Conservation (phyloP, 53 echinoderm and acorn worm species). For the Henricia sp. region DNA sequence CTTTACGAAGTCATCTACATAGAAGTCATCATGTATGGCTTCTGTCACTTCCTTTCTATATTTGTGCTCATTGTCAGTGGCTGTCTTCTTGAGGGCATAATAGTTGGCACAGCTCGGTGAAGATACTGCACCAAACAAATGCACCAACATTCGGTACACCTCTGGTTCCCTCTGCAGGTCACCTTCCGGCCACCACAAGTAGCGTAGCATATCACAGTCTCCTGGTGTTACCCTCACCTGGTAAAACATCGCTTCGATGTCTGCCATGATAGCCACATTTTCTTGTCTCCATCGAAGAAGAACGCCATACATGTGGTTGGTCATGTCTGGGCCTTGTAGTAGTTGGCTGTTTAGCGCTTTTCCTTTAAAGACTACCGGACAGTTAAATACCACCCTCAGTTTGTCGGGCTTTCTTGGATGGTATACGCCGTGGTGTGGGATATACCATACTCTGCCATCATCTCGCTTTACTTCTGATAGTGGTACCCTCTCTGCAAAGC, state of each 20-base stretch:
- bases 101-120: too few relatives aligned
- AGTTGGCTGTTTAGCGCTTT: conserved; percentile 5
- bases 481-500: conserved; percentile 46
- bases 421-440: conserved; percentile 69
- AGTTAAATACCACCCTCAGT: conserved; percentile 18
- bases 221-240: conserved; percentile 61
- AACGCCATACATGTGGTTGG: background rate
- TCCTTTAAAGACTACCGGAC: conserved; percentile 6
- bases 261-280: too few relatives aligned
- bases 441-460: conserved; percentile 62
- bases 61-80: conserved; percentile 47
- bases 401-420: conserved; percentile 20
- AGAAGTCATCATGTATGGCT: conserved; percentile 65
- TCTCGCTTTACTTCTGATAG: background rate
- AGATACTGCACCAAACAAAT: too few relatives aligned
- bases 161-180: conserved; percentile 47
- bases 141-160: conserved; percentile 72
- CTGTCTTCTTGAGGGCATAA: conserved; percentile 55
- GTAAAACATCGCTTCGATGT: too few relatives aligned
- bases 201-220: conserved; percentile 61
- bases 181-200: conserved; percentile 75
- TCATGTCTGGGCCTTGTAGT: conserved; percentile 19
- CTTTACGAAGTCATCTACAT: conserved; percentile 74
- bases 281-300: background rate
- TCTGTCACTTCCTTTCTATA: conserved; percentile 47